Base-by-base conservation (phyloP, 2,113 vertebrate species). In the Siniperca chuatsi region DNA sequence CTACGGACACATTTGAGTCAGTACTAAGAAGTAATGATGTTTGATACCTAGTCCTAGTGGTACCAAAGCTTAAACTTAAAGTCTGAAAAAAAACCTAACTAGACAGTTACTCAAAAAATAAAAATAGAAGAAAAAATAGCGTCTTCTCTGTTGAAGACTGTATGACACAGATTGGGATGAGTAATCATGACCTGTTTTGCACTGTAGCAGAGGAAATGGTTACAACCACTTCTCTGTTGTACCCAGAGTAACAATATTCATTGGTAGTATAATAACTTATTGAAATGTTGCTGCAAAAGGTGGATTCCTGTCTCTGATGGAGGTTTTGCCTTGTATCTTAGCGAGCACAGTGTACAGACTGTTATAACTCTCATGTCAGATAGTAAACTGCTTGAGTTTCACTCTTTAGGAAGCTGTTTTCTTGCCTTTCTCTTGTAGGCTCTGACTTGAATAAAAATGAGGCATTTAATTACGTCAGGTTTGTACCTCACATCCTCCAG, bases 401-500 rank as follows among this genome's bases (percentile, higher is more conserved):
- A 65, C 80, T 82, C 76, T 79, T 82, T 91, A 69, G 46, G 78
- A 87, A 67, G 74, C 48, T 79, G 74, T 92, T 87, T 90, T 82
- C 86, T 84, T 65, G 83, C 86, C 78, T 88, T 92, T 88, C 86
- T 90, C 84, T 72, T 4, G 25, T 15, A 10, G 68, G 81, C 54
- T 87, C 87, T 94, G 94, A 94, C 92, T 92, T 91, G 92, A 94
- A 94, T 94, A 10, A 69, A 91, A 90, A 94, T 94, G 80, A 94
- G 89, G 84, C 70, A 37, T 86, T 86, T 75, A 83, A 72, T 84
- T 80, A 72, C 89, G 84, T 83, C 69, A 78, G 57, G 67, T 83
- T 88, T 90, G 84, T 87, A 75, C 81, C 88, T 89, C 89, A 89
- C 85, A 90, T 86, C 88, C 89, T 81, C 88, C 73, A 85, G 75